A percentile compares a stretch with the other conserved stretches of the same genome.
Evolutionary conservation across 2,888 invertebrate species (phyloP).

Genomic region (Hydraecia micacea): DNA sequence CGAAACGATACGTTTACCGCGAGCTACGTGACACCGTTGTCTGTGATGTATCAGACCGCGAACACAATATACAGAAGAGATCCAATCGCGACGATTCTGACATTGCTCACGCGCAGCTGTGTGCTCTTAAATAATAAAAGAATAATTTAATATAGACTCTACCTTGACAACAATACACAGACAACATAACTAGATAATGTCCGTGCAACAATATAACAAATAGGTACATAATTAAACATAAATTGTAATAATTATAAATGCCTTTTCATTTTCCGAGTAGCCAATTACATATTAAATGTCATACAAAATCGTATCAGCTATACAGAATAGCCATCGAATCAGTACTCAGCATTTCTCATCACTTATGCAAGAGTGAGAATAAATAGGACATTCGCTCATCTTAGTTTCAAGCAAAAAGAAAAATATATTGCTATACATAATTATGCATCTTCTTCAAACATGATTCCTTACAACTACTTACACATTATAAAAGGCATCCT

Average conservation of each 20-base stretch:
- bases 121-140: slow-evolving; percentile 80
- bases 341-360: slow-evolving; percentile 73
- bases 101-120: slow-evolving; percentile 70
- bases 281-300: slow-evolving; percentile 80
- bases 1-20: slow-evolving; percentile 59
- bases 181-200: slow-evolving; percentile 48
- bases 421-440: slow-evolving; percentile 83
- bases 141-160: slow-evolving; percentile 89
- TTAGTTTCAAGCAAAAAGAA: slow-evolving; percentile 79
- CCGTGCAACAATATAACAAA: slow-evolving; percentile 81
- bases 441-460: slow-evolving; percentile 80
- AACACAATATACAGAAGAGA: slow-evolving; percentile 68
- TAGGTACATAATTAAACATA: slow-evolving; percentile 79
- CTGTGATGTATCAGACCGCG: slow-evolving; percentile 55
- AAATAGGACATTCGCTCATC: slow-evolving; percentile 78
- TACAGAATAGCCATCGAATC: slow-evolving; percentile 71
- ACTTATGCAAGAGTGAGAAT: slow-evolving; percentile 77
- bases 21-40: slow-evolving; percentile 39
- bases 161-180: slow-evolving; percentile 80
- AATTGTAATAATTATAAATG: slow-evolving; percentile 86
- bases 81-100: slow-evolving; percentile 63
- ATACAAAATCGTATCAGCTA: slow-evolving; percentile 71
- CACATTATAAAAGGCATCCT: slow-evolving; percentile 88
- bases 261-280: slow-evolving; percentile 80
- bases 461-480: slow-evolving; percentile 87